Conservation (phyloP, 2,113 vertebrate genomes). For the Xenopus tropicalis region UCB_Xtro_10.0 CM004446.2:67131501-67132000, state of each 20-base stretch:
- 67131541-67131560: not conserved
- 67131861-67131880: too few species aligned
- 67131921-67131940: too few species aligned
- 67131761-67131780: not conserved
- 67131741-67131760: not conserved
- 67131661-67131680: not conserved
- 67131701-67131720: not conserved
- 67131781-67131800: not conserved
- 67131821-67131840: too few species aligned
- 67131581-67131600: not conserved
- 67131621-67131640: not conserved
- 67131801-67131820: too few species aligned
- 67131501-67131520: conserved; percentile 1
- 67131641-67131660: not conserved
- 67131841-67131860: too few species aligned
- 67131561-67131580: conserved; percentile 15
- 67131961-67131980: too few species aligned
- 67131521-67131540: not conserved
- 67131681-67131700: not conserved
- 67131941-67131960: too few species aligned
- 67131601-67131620: not conserved
- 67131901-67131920: too few species aligned
- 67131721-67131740: not conserved
- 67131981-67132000: too few species aligned
- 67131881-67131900: too few species aligned